phyloP scores from a whole-genome alignment of 2,113 vertebrate species.

The Trichechus manatus region DNA sequence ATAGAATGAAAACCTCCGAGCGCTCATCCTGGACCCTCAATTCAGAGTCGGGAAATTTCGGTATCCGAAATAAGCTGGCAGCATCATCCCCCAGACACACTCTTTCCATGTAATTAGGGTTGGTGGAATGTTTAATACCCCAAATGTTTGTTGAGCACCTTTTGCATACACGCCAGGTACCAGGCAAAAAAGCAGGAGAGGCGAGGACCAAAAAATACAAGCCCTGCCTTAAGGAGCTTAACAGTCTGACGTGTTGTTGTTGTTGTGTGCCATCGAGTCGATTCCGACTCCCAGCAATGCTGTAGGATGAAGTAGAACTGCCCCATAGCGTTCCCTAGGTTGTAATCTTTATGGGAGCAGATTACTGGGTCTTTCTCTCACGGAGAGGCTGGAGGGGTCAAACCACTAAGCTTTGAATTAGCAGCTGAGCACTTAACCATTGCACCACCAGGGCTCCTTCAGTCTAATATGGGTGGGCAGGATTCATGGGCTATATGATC shows the following conservation, averaged over 20 bases:
- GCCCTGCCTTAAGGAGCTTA: neutral
- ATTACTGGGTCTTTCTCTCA: too few species aligned
- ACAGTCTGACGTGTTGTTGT: neutral
- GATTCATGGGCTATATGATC: neutral
- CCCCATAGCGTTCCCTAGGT: too few species aligned
- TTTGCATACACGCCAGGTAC: neutral
- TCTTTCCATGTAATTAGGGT: neutral
- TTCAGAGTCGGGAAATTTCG: neutral
- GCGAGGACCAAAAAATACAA: rapidly evolving
- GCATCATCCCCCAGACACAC: too few species aligned
- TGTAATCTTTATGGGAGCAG: too few species aligned
- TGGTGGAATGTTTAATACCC: neutral
- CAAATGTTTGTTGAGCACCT: neutral
- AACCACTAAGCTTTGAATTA: too few species aligned
- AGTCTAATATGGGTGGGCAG: neutral
- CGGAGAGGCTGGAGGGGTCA: too few species aligned
- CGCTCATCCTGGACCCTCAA: neutral
- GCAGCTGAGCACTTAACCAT: neutral
- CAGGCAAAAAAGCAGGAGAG: neutral
- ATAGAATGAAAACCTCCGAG: rapidly evolving
- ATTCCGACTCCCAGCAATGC: too few species aligned
- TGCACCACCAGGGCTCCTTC: neutral
- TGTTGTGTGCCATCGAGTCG: neutral
- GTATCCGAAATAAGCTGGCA: neutral
- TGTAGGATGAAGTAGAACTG: too few species aligned